Base-by-base conservation (phyloP, 2,888 invertebrate genomes). In the Ectemnius continuus region DNA sequence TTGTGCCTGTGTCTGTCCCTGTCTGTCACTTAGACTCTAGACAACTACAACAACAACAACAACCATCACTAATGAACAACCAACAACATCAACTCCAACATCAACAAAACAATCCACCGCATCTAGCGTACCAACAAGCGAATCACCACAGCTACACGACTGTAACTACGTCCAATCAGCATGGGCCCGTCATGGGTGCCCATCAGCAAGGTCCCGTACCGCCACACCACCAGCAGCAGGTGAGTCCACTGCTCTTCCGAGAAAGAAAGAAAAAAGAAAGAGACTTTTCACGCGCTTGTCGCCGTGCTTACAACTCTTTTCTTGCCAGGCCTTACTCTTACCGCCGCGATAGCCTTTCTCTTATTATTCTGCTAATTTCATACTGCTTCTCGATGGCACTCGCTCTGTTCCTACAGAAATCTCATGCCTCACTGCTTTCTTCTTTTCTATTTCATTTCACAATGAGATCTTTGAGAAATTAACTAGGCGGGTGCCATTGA, bases 1-100 rank as follows among this genome's bases (percentile, higher is more conserved):
- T 91, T 91, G 91, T 91, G 91, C 91, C 91, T 91, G 91, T 91
- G 91, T 91, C 91, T 91, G 90, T 91, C 91, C 90, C 91, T 91
- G 91, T 91, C 91, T 91, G 91, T 91, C 91, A 91, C 90, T 91
- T 91, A 91, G 91, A 91, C 91, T 90, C 91, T 91, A 91, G 91
- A 91, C 91, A 90, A 91, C 89, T 84, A 86, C 86, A 86, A 86
- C 87, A 73, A 89, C 90, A 89, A 90, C 88, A 83, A 87, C 88
- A 86, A 86, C 86, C 83, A 87, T 87, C 87, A 89, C 87, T 86
- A 88, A 85, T 87, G 85, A 89, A 88, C 86, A 89, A 89, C 84
- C 87, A 89, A 88, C 86, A 86, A 87, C 88, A 88, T 84, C 87
- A 88, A 86, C 85, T 85, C 88, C 87, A 87, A 89, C 89, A 88